Percentiles rank a stretch among this genome's conserved stretches.
phyloP scores from a whole-genome alignment of 2,113 vertebrate genomes.

The Prionailurus viverrinus region DNA sequence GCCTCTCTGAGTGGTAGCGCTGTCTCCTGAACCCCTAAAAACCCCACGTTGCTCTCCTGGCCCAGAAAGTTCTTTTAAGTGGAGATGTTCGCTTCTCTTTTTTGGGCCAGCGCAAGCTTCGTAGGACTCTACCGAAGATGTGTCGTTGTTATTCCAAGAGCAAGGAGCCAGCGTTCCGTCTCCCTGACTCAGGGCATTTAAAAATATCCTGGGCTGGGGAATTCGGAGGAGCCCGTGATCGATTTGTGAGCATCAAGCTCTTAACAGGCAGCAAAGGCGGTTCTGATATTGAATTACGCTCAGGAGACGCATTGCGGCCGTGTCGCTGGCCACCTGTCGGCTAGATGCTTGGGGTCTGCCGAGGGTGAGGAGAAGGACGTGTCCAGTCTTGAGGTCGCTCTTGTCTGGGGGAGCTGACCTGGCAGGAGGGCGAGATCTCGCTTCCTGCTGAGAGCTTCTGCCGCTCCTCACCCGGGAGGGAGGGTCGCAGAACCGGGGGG shows the following conservation, averaged over 20 bases:
- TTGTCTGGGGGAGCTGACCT: not conserved
- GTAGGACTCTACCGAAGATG: not conserved
- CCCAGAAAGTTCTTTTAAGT: not conserved
- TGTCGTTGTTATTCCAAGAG: accelerated
- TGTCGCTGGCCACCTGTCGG: not conserved
- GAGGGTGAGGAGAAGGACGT: not conserved
- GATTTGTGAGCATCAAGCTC: not conserved
- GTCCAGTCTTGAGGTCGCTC: not conserved
- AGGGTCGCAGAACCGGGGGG: not conserved
- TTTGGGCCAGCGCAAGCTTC: not conserved
- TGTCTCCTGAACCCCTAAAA: not conserved
- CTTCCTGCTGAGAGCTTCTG: not conserved
- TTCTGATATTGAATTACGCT: not conserved
- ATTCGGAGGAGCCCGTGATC: not conserved
- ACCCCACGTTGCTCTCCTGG: not conserved
- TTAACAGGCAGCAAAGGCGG: not conserved
- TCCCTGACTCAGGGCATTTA: slow-evolving; percentile 17
- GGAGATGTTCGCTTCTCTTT: not conserved
- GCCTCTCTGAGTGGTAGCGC: not conserved
- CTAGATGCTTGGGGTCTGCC: not conserved
- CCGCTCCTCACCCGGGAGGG: not conserved
- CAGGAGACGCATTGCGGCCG: not conserved
- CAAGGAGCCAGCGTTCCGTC: not conserved
- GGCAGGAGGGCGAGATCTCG: not conserved
- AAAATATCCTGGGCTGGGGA: not conserved